Conservation (phyloP, 2,797 vertebrate genomes). For the Sebastes minor region DNA sequence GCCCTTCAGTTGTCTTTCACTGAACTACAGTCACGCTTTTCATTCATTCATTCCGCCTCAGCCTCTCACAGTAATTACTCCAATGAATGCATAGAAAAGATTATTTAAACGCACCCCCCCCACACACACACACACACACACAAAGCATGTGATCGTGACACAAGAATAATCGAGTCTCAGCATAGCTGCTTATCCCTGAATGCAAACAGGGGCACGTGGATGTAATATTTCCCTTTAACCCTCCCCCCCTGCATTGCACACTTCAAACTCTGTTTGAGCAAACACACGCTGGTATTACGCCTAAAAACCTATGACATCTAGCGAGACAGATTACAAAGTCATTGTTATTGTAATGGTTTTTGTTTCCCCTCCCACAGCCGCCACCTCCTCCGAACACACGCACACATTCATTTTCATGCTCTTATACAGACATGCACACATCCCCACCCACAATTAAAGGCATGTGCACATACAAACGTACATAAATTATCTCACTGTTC, state of each 20-base stretch:
- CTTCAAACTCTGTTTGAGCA: slow-evolving; percentile 61
- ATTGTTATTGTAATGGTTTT: slow-evolving; percentile 72
- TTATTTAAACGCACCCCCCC: slow-evolving; percentile 37
- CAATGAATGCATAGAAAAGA: slow-evolving; percentile 49
- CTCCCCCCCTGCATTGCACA: slow-evolving; percentile 31
- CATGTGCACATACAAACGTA: not conserved
- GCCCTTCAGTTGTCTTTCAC: slow-evolving; percentile 30
- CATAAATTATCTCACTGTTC: slow-evolving; percentile 16
- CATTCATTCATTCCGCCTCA: not conserved
- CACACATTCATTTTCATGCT: not conserved
- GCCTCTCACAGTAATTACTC: slow-evolving; percentile 15
- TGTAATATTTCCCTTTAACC: slow-evolving; percentile 73
- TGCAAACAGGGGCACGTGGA: slow-evolving; percentile 66
- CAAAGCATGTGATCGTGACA: slow-evolving; percentile 54
- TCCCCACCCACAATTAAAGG: slow-evolving; percentile 34
- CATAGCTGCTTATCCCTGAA: slow-evolving; percentile 60
- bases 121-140: not conserved
- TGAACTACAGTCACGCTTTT: slow-evolving; percentile 17
- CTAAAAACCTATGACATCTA: slow-evolving; percentile 53
- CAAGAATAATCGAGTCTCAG: slow-evolving; percentile 53
- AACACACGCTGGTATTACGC: slow-evolving; percentile 44
- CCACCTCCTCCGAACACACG: slow-evolving; percentile 19
- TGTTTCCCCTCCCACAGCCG: slow-evolving; percentile 48
- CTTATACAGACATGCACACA: slow-evolving; percentile 15
- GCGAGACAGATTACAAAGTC: slow-evolving; percentile 62